These are phyloP conservation scores for Antechinus stuartii DNA, from an alignment of 2,113 vertebrate genomes.

Conservation along the genomic window DNA sequence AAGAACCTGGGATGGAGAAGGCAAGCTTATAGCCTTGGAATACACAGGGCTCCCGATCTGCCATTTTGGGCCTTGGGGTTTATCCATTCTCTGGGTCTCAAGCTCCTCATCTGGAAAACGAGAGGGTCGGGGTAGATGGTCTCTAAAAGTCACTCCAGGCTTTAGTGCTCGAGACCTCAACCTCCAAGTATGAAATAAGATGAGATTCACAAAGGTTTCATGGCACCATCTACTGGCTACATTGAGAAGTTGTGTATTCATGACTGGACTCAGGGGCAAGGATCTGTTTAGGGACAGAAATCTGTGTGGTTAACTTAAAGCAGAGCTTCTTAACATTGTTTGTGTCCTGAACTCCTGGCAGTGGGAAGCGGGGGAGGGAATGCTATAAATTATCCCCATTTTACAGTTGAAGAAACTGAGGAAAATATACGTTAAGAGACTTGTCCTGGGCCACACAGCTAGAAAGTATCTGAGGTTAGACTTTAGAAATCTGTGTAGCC, in stretches of 20 bases:
- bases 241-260: neutral
- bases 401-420: neutral
- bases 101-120: neutral
- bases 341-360: neutral
- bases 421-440: neutral
- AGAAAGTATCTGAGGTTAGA: neutral
- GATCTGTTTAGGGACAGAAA: neutral
- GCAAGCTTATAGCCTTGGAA: too few species aligned
- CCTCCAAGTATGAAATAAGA: neutral
- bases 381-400: neutral
- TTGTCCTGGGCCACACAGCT: neutral
- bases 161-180: neutral
- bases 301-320: neutral
- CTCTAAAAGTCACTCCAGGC: neutral
- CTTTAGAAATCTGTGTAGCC: neutral
- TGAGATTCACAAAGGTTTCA: neutral
- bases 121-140: neutral
- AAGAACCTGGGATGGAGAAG: neutral
- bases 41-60: neutral
- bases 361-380: neutral
- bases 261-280: neutral
- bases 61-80: neutral
- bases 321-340: neutral
- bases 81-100: neutral
- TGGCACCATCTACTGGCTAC: neutral